These are phyloP conservation scores for Poicephalus gulielmi DNA, from an alignment of 2,113 vertebrate genomes.

Conservation along the genomic window DNA sequence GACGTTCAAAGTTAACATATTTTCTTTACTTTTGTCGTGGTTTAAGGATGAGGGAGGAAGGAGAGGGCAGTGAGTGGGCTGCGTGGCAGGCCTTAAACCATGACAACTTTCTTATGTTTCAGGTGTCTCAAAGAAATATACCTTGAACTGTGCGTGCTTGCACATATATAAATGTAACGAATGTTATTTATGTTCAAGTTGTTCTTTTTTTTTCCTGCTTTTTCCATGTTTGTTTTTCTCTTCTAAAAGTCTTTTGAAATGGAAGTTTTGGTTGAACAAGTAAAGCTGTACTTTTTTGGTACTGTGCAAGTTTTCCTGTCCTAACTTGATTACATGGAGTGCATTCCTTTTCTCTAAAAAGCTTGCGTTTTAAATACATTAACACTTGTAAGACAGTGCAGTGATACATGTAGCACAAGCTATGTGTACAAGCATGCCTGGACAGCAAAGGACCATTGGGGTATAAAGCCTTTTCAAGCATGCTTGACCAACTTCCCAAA, in stretches of 20 bases:
- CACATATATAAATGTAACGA: not conserved
- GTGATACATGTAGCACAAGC: fast-evolving
- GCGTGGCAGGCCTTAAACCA: too few relatives aligned
- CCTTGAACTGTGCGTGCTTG: not conserved
- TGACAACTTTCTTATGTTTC: not conserved
- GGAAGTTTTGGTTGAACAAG: not conserved
- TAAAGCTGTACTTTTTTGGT: not conserved
- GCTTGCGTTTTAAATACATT: not conserved
- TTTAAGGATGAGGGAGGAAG: too few relatives aligned
- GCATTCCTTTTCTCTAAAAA: not conserved
- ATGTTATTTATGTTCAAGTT: not conserved
- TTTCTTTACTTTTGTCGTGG: not conserved
- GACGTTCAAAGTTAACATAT: not conserved
- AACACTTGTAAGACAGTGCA: not conserved
- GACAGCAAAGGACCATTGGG: not conserved
- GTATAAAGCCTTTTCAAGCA: not conserved
- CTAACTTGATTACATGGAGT: not conserved
- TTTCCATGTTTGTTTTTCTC: not conserved
- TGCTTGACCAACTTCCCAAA: not conserved
- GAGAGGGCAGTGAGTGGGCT: too few relatives aligned
- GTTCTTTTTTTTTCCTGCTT: not conserved
- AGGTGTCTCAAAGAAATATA: not conserved
- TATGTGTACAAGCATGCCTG: not conserved
- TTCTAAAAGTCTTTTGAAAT: not conserved
- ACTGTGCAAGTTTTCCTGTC: not conserved